Base-by-base conservation (phyloP, 2,797 vertebrate genomes). In the Enteromius argenteus region DNA sequence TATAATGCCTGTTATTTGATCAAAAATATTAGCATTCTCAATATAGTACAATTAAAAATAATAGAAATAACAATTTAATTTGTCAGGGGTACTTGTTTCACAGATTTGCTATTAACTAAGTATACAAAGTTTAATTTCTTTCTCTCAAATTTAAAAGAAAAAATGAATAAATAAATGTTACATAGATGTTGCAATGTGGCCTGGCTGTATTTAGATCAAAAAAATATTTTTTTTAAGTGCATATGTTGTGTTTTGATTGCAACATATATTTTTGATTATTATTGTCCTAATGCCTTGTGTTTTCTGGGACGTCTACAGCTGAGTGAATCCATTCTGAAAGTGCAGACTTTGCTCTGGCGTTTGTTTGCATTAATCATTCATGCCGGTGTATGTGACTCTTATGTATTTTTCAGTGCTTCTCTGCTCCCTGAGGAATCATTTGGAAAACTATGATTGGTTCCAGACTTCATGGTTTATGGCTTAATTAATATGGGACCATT, bases 401-500 rank as follows among this genome's bases (percentile, higher is more conserved):
- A 42, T 69, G 21, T 42, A 42, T 46, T 46, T 64, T 62, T 4
- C 39, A 30, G 56, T 30, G 81, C 37, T 79, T 79, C 62, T 80
- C 56, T 39, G 68, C 87, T 88, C 81, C 86, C 79, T 74, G 44
- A 67, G 87, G 88, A 84, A 80, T 89, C 75, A 49, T 86, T 76
- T 73, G 75, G 80, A 82, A 66, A 87, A 85, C 77, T 39, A 4
- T 79, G 58, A 76, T 69, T 73, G 81, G 84, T 84, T 83, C 39
- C 79, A 58, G 83, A 79, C 79, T 84, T 51, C 23, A 88, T 46
- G 32, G 35, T 89, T 51, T 72, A 91, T 89, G 87, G 87, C 89
- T 93, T 94, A 91, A 93, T 93, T 93, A 93, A 90, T 79, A 77
- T 86, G 81, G 91, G 86, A 90, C 91, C 90, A 89, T 86, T 90